Evolutionary conservation across 2,797 vertebrate genomes (phyloP).

Genomic region (Threskiornis aethiopicus): DNA sequence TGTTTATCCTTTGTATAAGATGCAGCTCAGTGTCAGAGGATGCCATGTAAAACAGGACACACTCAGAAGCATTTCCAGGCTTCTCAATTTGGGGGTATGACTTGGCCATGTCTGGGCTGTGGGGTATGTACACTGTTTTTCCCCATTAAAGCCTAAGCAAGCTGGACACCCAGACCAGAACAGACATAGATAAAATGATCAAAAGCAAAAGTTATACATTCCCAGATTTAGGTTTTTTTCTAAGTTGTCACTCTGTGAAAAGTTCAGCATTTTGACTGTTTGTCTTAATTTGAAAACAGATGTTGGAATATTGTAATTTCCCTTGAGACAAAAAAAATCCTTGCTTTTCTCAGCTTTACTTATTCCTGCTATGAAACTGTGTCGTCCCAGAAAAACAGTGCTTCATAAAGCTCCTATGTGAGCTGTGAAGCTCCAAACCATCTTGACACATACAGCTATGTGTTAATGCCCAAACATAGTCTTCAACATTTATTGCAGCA

Average conservation of each 20-base stretch:
- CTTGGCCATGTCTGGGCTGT: neutral
- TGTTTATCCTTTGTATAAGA: neutral
- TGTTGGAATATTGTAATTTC: conserved; percentile 49
- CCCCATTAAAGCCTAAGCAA: neutral
- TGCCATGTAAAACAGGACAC: neutral
- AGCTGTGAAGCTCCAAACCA: neutral
- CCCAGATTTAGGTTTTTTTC: neutral
- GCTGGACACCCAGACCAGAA: neutral
- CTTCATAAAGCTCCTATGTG: neutral
- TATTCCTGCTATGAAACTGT: neutral
- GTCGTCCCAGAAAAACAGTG: neutral
- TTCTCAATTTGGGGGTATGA: neutral
- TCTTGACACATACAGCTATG: neutral
- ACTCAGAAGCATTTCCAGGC: neutral
- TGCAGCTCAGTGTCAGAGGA: neutral
- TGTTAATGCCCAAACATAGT: neutral
- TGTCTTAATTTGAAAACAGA: conserved; percentile 49
- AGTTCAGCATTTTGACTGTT: conserved; percentile 27
- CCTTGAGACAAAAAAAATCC: neutral
- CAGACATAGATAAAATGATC: neutral
- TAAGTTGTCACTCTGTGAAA: neutral
- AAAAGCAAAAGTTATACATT: neutral
- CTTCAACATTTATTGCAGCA: neutral
- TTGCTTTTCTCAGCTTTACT: conserved; percentile 25
- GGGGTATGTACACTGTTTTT: neutral